These are phyloP conservation scores for Maniola jurtina DNA, from an alignment of 1,140 invertebrate genomes.

Conservation along the genomic window DNA sequence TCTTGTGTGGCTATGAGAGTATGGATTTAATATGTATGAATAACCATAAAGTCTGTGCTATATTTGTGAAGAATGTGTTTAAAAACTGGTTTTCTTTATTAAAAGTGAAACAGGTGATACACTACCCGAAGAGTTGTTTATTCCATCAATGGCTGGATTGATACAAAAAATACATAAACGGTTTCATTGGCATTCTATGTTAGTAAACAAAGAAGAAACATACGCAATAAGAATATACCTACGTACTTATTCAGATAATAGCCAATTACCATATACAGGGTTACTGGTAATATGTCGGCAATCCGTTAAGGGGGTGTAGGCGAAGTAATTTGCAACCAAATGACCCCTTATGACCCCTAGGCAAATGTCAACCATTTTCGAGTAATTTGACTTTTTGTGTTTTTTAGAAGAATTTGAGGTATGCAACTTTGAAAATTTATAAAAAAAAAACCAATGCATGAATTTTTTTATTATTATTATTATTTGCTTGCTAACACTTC, in stretches of 20 bases:
- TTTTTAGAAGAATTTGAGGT: too few species aligned
- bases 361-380: too few species aligned
- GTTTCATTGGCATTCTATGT: conserved; percentile 51
- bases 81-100: conserved; percentile 24
- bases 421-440: too few species aligned
- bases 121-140: conserved; percentile 47
- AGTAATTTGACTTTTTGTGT: too few species aligned
- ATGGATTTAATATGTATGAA: not conserved
- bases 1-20: not conserved
- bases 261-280: conserved; percentile 25
- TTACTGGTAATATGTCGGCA: too few species aligned
- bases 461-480: too few species aligned
- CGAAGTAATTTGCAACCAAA: too few species aligned
- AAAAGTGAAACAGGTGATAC: conserved; percentile 53
- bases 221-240: conserved; percentile 35
- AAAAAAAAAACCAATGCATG: too few species aligned
- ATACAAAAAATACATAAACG: conserved; percentile 42
- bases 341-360: too few species aligned
- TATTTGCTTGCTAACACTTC: too few species aligned
- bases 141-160: conserved; percentile 47
- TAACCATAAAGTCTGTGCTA: not conserved
- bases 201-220: conserved; percentile 49
- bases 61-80: conserved; percentile 21
- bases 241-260: conserved; percentile 24
- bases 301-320: too few species aligned